These are phyloP conservation scores for Plagiodera versicolora DNA, from an alignment of 2,888 invertebrate species.

Conservation along the genomic window DNA sequence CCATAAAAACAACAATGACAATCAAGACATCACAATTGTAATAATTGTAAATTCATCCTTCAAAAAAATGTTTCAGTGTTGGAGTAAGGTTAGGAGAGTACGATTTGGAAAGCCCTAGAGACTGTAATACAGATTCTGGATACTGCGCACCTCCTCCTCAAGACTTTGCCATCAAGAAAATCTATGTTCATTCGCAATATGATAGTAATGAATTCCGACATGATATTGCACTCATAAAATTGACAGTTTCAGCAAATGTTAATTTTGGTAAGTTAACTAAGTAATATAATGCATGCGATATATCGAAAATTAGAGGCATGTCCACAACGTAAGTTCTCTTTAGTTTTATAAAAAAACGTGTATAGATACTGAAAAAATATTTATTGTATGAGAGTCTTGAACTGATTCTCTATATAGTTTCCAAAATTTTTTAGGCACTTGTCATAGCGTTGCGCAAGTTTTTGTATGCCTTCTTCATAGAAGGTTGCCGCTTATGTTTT, in stretches of 20 bases:
- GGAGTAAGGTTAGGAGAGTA: slow-evolving; percentile 68
- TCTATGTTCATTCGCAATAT: slow-evolving; percentile 59
- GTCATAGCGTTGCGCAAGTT: no score
- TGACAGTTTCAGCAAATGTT: slow-evolving; percentile 54
- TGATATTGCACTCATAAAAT: slow-evolving; percentile 62
- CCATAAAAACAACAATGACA: no score
- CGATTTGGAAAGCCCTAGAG: slow-evolving; percentile 53
- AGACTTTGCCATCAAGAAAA: slow-evolving; percentile 58
- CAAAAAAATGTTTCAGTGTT: slow-evolving; percentile 55
- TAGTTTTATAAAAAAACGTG: no score
- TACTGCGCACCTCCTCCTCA: slow-evolving; percentile 56
- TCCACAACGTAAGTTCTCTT: no score
- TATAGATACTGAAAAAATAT: no score
- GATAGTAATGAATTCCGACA: slow-evolving; percentile 57
- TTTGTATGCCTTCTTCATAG: no score
- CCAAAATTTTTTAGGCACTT: no score
- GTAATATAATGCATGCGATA: background rate
- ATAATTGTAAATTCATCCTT: no score
- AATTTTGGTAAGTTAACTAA: slow-evolving; percentile 33
- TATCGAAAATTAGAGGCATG: background rate
- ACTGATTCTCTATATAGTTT: no score
- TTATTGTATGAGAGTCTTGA: no score
- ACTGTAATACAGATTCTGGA: slow-evolving; percentile 50
- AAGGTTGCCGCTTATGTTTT: no score
- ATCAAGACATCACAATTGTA: no score